These are phyloP conservation scores for Hippasteria phrygiana DNA, from an alignment of 53 echinoderm and acorn worm genomes.

Conservation along the genomic window DNA sequence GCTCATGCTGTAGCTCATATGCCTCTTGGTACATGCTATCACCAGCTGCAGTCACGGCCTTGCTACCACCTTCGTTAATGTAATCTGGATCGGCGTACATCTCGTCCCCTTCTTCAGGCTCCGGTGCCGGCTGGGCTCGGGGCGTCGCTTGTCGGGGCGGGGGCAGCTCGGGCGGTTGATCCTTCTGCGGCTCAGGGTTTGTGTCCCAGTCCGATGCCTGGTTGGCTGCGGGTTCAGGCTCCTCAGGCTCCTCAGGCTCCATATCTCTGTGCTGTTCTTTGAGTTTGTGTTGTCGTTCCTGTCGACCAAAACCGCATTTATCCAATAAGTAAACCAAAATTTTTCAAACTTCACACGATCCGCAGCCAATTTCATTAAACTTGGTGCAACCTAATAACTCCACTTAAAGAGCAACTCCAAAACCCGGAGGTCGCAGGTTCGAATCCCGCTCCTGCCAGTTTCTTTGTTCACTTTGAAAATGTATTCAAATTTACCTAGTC, in stretches of 20 bases:
- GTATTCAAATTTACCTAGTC: too few relatives aligned
- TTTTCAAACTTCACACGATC: too few relatives aligned
- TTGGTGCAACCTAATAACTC: too few relatives aligned
- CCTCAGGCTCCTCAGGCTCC: slow-evolving; percentile 26
- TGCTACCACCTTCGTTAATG: slow-evolving; percentile 46
- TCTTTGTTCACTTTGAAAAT: too few relatives aligned
- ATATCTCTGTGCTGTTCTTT: slow-evolving; percentile 50
- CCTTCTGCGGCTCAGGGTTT: slow-evolving; percentile 40
- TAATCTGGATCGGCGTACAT: slow-evolving; percentile 54
- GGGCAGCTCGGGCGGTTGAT: slow-evolving; percentile 60
- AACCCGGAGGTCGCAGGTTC: too few relatives aligned
- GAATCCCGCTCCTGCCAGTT: too few relatives aligned
- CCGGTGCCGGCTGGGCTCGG: slow-evolving; percentile 65
- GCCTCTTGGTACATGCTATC: neutral
- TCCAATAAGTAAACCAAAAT: neutral
- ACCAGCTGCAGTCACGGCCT: neutral
- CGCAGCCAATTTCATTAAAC: too few relatives aligned
- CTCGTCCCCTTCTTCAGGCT: slow-evolving; percentile 41
- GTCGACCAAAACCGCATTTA: neutral
- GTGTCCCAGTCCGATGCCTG: too few relatives aligned
- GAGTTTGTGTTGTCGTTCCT: slow-evolving; percentile 80
- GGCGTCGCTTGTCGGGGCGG: slow-evolving; percentile 71
- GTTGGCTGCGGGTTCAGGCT: slow-evolving; percentile 54
- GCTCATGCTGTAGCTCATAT: slow-evolving; percentile 12
- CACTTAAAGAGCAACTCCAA: too few relatives aligned